phyloP scores from a whole-genome alignment of 2,113 vertebrate species.

The Ceuthmochares aereus region DNA sequence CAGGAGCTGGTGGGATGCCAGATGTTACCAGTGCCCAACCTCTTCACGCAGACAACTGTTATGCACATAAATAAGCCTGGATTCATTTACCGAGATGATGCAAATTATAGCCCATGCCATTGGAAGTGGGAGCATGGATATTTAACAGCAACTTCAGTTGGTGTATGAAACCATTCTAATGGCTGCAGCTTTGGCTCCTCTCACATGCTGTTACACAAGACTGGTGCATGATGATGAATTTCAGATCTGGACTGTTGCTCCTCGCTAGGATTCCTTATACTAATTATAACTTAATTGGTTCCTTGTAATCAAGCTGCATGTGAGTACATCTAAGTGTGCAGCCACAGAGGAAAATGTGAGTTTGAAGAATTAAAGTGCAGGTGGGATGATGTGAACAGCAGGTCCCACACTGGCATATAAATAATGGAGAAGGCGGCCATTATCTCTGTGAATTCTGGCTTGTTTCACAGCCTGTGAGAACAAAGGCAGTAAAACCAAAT shows the following conservation, averaged over 20 bases:
- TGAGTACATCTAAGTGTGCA: not conserved
- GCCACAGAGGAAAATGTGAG: not conserved
- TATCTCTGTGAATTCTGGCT: not conserved
- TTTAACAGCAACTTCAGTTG: not conserved
- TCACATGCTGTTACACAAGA: not conserved
- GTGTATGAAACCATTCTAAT: fast-evolving
- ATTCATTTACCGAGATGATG: not conserved
- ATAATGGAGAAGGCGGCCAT: not conserved
- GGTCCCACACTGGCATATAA: not conserved
- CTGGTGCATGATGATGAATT: not conserved
- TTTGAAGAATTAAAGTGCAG: not conserved
- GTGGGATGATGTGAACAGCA: not conserved
- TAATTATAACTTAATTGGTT: not conserved
- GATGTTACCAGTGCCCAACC: not conserved
- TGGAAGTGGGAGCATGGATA: not conserved
- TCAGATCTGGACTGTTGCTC: not conserved
- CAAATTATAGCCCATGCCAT: not conserved
- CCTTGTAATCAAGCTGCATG: not conserved
- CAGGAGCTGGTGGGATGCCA: not conserved
- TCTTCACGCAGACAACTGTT: not conserved
- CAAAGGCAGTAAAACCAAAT: not conserved
- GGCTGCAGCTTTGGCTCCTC: not conserved
- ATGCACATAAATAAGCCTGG: too few relatives aligned
- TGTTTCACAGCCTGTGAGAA: not conserved
- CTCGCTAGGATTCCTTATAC: not conserved